These are phyloP conservation scores for Zygogramma bicolorata DNA, from an alignment of 2,888 invertebrate genomes.

Conservation along the genomic window DNA sequence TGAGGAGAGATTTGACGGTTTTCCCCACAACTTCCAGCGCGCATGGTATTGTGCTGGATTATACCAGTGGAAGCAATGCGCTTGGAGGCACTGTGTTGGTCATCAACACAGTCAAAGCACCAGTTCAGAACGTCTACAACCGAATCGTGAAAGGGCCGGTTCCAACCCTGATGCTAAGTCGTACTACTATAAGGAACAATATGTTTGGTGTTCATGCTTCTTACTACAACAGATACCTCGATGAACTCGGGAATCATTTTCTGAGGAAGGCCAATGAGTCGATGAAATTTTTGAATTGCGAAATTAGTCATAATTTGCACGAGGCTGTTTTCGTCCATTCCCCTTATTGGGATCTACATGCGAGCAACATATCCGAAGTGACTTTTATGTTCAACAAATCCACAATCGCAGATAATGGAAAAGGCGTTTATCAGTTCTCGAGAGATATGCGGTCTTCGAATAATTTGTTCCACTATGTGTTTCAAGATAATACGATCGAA, in stretches of 20 bases:
- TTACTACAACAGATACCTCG: slow-evolving; percentile 91
- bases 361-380: slow-evolving; percentile 90
- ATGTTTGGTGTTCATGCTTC: slow-evolving; percentile 83
- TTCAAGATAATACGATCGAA: slow-evolving; percentile 88
- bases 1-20: slow-evolving; percentile 85
- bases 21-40: slow-evolving; percentile 92
- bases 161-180: slow-evolving; percentile 79
- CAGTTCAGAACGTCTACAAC: slow-evolving; percentile 79
- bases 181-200: slow-evolving; percentile 84
- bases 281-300: slow-evolving; percentile 82
- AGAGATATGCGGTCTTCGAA: slow-evolving; percentile 95
- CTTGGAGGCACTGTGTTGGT: slow-evolving; percentile 86
- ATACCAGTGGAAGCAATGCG: slow-evolving; percentile 82
- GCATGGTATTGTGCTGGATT: slow-evolving; percentile 83
- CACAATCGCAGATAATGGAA: slow-evolving; percentile 87
- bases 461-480: slow-evolving; percentile 95
- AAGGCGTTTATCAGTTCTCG: slow-evolving; percentile 89
- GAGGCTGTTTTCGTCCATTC: slow-evolving; percentile 88
- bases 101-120: slow-evolving; percentile 80
- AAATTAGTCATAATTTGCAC: slow-evolving; percentile 82
- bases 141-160: slow-evolving; percentile 83
- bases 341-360: slow-evolving; percentile 87
- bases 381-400: slow-evolving; percentile 90
- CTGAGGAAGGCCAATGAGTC: slow-evolving; percentile 90
- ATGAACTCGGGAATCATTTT: slow-evolving; percentile 88